Base-by-base conservation (phyloP, 2,113 vertebrate species). In the Esox niger region DNA sequence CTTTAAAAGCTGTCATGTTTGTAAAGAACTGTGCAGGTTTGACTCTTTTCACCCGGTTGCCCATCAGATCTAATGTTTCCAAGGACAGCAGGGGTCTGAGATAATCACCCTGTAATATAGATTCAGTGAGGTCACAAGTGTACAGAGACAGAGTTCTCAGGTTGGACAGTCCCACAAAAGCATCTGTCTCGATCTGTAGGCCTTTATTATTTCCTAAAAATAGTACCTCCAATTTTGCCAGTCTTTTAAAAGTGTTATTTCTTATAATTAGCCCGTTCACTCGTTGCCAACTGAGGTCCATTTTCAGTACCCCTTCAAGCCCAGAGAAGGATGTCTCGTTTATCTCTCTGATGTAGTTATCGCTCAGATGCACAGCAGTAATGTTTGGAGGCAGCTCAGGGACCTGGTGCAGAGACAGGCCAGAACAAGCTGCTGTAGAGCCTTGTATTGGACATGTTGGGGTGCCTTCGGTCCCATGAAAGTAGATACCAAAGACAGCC, bases 51-150 rank as follows among this genome's bases (percentile, higher is more conserved):
- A 98, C 92, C 1, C 66, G 0, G 30, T 98, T 98, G 0, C 0
- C 43, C 1, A 70, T 86, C 3, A 97, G 90, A 54, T 93, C 67
- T 25, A 98, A 58, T 9, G 1, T 78, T 78, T 90, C 79, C 64
- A 98, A 75, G 0, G 90, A 94, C 29, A 2, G 61, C 59, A 97
- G 86, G 15, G 93, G 91, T 81, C 88, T 79, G 73, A 98, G 90
- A 56, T 91, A 93, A 27, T 62, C 72, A 0, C 88, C 88, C 35
- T 85, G 74, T 68, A 98, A 69, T 33, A 98, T 87, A 6, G 87
- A 84, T 15, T 89, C 69, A 0, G 80, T 76, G 64, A 98, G 83
- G 0, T 0, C 0, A 43, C 94, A 96, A 2, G 5, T 0, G 49
- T 84, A 87, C 62, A 98, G 71, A 23, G 27, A 27, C 17, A 97